These are phyloP conservation scores for Helicoverpa assulta DNA, from an alignment of 2,888 invertebrate genomes.

Conservation along the genomic window DNA sequence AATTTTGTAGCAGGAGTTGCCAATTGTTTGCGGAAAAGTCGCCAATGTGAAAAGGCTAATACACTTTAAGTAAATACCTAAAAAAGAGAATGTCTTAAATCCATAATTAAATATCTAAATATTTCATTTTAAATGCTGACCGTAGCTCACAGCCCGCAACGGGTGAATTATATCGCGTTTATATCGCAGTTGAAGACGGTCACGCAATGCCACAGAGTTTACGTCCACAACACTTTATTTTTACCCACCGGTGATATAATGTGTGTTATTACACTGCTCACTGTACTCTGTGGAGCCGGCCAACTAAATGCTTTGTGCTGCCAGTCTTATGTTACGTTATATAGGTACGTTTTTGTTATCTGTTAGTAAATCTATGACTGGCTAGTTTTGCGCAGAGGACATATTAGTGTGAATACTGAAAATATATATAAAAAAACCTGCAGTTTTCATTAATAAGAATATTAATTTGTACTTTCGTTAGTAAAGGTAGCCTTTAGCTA, in stretches of 20 bases:
- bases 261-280: conserved; percentile 39
- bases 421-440: no score
- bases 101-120: not conserved
- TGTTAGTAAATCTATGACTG: not conserved
- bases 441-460: no score
- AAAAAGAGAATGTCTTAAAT: no score
- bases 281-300: conserved; percentile 29
- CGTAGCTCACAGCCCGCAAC: conserved; percentile 29
- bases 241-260: conserved; percentile 52
- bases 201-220: conserved; percentile 56
- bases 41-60: no score
- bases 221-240: conserved; percentile 53
- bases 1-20: no score
- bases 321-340: conserved; percentile 23
- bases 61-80: no score
- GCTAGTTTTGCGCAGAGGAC: no score
- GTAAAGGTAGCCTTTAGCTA: no score
- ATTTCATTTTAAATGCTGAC: conserved; percentile 17
- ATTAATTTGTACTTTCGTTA: no score
- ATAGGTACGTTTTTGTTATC: not conserved
- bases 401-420: no score
- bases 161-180: conserved; percentile 48
- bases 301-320: conserved; percentile 4
- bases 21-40: no score
- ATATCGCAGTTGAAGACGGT: conserved; percentile 48